Conservation (phyloP, 2,888 invertebrate genomes). For the Pandemis corylana region DNA sequence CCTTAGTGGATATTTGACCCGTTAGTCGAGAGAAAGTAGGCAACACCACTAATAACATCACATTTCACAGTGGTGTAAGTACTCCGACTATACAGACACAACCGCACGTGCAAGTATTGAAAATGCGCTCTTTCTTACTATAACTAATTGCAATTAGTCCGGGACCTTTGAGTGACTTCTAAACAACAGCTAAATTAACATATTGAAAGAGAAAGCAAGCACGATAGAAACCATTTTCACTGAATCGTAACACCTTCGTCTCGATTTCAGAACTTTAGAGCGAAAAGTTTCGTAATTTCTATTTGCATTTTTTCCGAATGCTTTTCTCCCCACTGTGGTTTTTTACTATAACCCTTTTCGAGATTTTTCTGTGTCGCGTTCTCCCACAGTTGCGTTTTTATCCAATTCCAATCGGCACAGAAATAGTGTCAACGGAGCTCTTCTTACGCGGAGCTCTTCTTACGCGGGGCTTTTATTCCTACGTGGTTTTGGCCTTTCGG, state of each 20-base stretch:
- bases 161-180: neutral
- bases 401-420: no score
- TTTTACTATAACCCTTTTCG: no score
- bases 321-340: no score
- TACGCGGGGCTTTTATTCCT: no score
- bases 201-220: neutral
- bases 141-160: neutral
- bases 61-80: constrained; percentile 5
- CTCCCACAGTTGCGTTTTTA: no score
- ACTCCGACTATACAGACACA: neutral
- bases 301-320: no score
- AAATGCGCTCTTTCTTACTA: neutral
- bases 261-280: neutral
- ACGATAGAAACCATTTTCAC: neutral
- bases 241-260: neutral
- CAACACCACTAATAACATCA: constrained; percentile 29
- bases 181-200: neutral
- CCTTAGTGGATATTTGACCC: constrained; percentile 12
- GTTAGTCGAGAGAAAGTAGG: constrained; percentile 24
- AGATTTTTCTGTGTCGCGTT: no score
- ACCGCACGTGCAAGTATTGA: neutral
- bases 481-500: no score
- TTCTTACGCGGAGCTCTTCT: no score
- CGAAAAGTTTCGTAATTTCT: neutral
- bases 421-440: no score